Base-by-base conservation (phyloP, 2,113 vertebrate species). In the Myotis lucifugus region DNA sequence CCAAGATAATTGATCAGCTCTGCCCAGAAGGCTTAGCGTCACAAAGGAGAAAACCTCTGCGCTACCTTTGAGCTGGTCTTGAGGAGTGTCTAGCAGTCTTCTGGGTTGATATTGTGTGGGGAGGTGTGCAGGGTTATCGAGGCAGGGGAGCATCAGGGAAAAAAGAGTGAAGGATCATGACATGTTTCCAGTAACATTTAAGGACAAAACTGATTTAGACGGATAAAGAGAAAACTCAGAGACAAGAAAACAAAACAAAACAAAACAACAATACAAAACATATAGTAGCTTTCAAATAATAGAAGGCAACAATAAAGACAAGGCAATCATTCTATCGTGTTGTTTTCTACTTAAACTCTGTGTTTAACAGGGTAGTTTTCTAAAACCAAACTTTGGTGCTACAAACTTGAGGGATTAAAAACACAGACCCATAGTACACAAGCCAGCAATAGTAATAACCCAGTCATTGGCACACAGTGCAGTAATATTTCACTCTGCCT, bases 371-470 rank as follows among this genome's bases (percentile, higher is more conserved):
- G 3, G 10, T 82, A 61, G 74, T 94, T 95, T 94, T 91, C 64
- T 86, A 73, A 89, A 93, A 79, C 29, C 8, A 87, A 70, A 1
- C 21, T 77, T 84, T 46, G 13, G 0, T 14, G 3, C 34, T 89
- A 29, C 3, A 19, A 72, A 74, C 3, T 72, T 54, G 25, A 76
- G 76, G 37, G 19, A 87, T 85, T 95, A 93, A 96, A 93, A 90
- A n/a, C n/a, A 83, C 50, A 84, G 56, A 91, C 83, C 42, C 85
- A n/a, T 73, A 82, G 40, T 59, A 84, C 93, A 87, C 25, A 50
- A 69, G 61, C 27, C 42, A 54, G 27, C 12, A 15, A 37, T 52
- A 32, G 21, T 73, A 73, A 83, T 52, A 86, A 56, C 46, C 66
- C 70, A 37, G 3, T 77, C 79, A 83, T 52, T 79, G 37, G 32